phyloP scores from a whole-genome alignment of 2,888 invertebrate species.

The Sylvicola cinctus region DNA sequence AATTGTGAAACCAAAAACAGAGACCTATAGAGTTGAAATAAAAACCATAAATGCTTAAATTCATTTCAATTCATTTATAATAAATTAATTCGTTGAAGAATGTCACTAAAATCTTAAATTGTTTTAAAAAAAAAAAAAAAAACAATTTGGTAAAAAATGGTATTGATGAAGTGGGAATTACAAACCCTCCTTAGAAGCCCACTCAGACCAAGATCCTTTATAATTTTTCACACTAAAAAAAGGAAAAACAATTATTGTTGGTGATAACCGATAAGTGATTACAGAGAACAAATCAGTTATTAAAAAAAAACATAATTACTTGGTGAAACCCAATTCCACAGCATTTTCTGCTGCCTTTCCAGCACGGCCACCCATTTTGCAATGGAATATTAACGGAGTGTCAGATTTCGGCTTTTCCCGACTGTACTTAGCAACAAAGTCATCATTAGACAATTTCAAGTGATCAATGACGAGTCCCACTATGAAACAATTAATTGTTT shows the following conservation, averaged over 20 bases:
- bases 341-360: constrained; percentile 37
- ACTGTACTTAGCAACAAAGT: constrained; percentile 21
- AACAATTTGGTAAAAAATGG: too few relatives aligned
- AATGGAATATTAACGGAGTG: constrained; percentile 43
- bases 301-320: constrained; percentile 12
- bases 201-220: constrained; percentile 24
- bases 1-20: too few relatives aligned
- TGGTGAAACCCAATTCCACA: constrained; percentile 15
- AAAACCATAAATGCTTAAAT: too few relatives aligned
- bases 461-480: too few relatives aligned
- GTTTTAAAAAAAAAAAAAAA: too few relatives aligned
- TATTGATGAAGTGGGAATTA: too few relatives aligned
- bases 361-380: constrained; percentile 47
- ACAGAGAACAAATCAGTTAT: neutral
- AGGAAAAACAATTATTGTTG: constrained; percentile 1
- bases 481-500: too few relatives aligned
- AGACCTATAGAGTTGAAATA: too few relatives aligned
- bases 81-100: too few relatives aligned
- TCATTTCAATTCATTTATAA: too few relatives aligned
- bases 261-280: neutral
- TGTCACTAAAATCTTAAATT: too few relatives aligned
- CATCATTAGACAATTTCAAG: constrained; percentile 15
- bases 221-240: constrained; percentile 19
- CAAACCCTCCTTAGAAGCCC: constrained; percentile 17
- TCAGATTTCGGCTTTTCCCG: constrained; percentile 35